Evolutionary conservation across 2,113 vertebrate genomes (phyloP), one percentile per base, ranked within the genome.

Genomic region (Carollia perspicillata): DNA sequence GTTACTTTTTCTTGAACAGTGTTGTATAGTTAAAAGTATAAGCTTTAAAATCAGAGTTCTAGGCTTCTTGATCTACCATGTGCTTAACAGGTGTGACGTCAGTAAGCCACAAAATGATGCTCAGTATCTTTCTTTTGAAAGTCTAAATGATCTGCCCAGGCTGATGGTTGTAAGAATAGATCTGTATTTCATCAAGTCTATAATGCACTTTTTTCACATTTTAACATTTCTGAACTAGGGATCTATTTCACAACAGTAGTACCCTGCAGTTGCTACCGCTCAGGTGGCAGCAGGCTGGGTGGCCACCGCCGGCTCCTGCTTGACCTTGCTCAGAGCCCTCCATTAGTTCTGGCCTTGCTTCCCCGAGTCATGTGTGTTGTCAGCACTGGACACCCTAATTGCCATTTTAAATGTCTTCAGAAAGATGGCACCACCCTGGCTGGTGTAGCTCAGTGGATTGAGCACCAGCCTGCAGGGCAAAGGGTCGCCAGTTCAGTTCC

Each of bases 401-500:
- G 74, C 35, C 44, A 77, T 44, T 87, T 84, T 71, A 66, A 93
- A 77, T 84, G 18, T 78, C 80, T 79, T 95, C 85, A 77, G 22
- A 65, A 68, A 72, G 28, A 89, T 69, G 16, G 53, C 35, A 30
- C 66, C 47, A 16, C 55, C 22, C 55, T 58, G 22, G 55, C 55
- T 58, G 55, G 8, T 58, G 22, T 58, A 18, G 55, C 55, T 58
- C 55, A 58, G 55, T 58, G 55, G 17, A 58, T 23, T 58, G 55
- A 58, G 22, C 7, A 6, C 22, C 22, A 8, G 55, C 55, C 55
- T 58, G 55, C 22, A 23, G 23, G 23, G 7, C 22, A 23, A 58
- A 58, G 55, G 22, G 55, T 58, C 3, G 4, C 55, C 2, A 6
- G 55, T 58, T 58, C 55, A 1, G 23, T 23, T 3, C 22, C 55